A percentile compares a stretch with the other conserved stretches of the same genome.
phyloP scores from a whole-genome alignment of 2,888 invertebrate species.

The Tortricodes alternella region DNA sequence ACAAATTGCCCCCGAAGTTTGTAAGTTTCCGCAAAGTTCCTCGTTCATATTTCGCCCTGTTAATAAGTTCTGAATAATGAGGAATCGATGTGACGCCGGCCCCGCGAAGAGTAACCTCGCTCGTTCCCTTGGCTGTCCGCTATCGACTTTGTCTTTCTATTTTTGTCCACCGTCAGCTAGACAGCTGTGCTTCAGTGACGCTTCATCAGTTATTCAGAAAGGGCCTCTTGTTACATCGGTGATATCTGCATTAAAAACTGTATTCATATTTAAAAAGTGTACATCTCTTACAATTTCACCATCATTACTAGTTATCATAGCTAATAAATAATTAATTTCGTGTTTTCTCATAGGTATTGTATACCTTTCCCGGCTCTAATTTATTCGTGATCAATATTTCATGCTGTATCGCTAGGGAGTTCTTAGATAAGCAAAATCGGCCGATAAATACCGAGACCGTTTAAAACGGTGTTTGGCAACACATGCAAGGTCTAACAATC shows the following conservation, averaged over 20 bases:
- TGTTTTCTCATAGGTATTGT: not conserved
- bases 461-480: slow-evolving; percentile 20
- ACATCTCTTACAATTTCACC: not conserved
- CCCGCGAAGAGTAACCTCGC: slow-evolving; percentile 15
- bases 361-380: not conserved
- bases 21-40: slow-evolving; percentile 17
- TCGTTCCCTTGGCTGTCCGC: slow-evolving; percentile 37
- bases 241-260: slow-evolving; percentile 19
- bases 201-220: slow-evolving; percentile 57
- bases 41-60: slow-evolving; percentile 16
- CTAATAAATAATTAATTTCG: not conserved
- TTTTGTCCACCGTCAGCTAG: slow-evolving; percentile 47
- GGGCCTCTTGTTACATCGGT: slow-evolving; percentile 46
- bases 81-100: slow-evolving; percentile 14
- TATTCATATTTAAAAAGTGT: slow-evolving; percentile 4
- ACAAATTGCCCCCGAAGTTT: not conserved
- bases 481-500: slow-evolving; percentile 21
- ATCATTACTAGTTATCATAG: not conserved
- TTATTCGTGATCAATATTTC: not conserved
- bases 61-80: slow-evolving; percentile 28
- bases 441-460: slow-evolving; percentile 14
- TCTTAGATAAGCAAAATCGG: slow-evolving; percentile 14
- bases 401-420: not conserved
- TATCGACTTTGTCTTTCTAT: slow-evolving; percentile 62
- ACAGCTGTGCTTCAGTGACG: slow-evolving; percentile 54